A percentile compares a stretch with the other conserved stretches of the same genome.
These are phyloP conservation scores for Gallinago jamesoni DNA, from an alignment of 2,113 vertebrate species.

Conservation along the genomic window DNA sequence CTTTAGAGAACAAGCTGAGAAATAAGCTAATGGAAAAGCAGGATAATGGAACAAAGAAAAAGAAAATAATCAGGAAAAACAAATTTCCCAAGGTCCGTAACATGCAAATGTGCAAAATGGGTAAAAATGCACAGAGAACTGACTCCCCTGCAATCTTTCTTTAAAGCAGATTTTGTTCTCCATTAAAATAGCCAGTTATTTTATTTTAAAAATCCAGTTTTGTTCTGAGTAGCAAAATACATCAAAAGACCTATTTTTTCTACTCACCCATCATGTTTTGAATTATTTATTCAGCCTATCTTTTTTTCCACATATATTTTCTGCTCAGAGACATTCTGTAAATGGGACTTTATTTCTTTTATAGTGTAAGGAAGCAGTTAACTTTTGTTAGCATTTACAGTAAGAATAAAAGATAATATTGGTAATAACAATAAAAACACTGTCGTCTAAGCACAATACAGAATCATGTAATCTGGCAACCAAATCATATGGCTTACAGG, in stretches of 20 bases:
- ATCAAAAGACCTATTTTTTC: not conserved
- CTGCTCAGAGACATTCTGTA: slow-evolving; percentile 24
- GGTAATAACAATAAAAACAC: slow-evolving; percentile 63
- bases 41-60: not conserved
- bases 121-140: not conserved
- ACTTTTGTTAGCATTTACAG: slow-evolving; percentile 54
- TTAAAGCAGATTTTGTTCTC: not conserved
- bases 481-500: slow-evolving; percentile 63
- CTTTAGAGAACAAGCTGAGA: not conserved
- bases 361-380: slow-evolving; percentile 58
- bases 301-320: not conserved
- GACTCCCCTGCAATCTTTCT: not conserved
- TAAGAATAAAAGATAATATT: slow-evolving; percentile 54
- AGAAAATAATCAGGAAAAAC: not conserved
- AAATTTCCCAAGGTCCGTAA: not conserved
- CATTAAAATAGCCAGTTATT: not conserved
- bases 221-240: slow-evolving; percentile 4
- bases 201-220: not conserved
- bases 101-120: not conserved
- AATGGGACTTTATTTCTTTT: slow-evolving; percentile 30
- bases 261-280: not conserved
- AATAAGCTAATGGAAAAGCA: not conserved
- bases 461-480: slow-evolving; percentile 54
- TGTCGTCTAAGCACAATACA: slow-evolving; percentile 42
- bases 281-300: slow-evolving; percentile 19